phyloP scores from a whole-genome alignment of 2,888 invertebrate genomes.

The Ichneumon xanthorius region DNA sequence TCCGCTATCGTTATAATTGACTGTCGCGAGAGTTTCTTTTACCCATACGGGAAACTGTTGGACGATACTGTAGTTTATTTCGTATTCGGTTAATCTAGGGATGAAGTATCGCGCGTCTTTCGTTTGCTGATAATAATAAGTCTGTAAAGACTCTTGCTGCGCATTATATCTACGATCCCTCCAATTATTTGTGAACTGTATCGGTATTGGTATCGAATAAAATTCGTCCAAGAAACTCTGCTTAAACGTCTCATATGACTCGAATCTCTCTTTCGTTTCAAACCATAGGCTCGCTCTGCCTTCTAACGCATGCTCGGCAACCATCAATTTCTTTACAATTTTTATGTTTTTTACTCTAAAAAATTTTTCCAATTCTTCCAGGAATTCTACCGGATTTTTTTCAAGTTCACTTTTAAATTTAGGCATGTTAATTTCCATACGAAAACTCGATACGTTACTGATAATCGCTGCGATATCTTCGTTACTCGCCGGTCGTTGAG shows the following conservation, averaged over 20 bases:
- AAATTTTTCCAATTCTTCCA: slow-evolving; percentile 3
- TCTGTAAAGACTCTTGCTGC: slow-evolving; percentile 9
- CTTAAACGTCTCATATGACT: slow-evolving; percentile 17
- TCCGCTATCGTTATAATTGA: slow-evolving; percentile 7
- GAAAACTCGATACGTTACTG: slow-evolving; percentile 10
- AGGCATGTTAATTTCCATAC: slow-evolving; percentile 7
- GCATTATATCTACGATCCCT: slow-evolving; percentile 3
- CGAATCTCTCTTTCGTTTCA: not conserved
- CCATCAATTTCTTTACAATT: not conserved
- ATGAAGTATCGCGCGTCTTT: slow-evolving; percentile 34
- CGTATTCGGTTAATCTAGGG: slow-evolving; percentile 6
- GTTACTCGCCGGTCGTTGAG: not conserved
- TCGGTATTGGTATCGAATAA: slow-evolving; percentile 23
- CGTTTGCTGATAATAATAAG: not conserved
- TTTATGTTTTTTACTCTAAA: slow-evolving; percentile 1
- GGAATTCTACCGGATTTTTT: slow-evolving; percentile 5
- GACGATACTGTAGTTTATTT: slow-evolving; percentile 28
- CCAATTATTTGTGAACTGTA: slow-evolving; percentile 35
- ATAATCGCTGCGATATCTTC: not conserved
- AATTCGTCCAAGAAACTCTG: slow-evolving; percentile 20
- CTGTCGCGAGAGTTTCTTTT: slow-evolving; percentile 28
- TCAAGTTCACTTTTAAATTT: not conserved
- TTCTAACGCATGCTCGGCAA: not conserved
- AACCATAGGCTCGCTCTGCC: not conserved
- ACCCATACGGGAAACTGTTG: slow-evolving; percentile 29